These are phyloP conservation scores for Eledona agricola DNA, from an alignment of 2,888 invertebrate species.

Conservation along the genomic window DNA sequence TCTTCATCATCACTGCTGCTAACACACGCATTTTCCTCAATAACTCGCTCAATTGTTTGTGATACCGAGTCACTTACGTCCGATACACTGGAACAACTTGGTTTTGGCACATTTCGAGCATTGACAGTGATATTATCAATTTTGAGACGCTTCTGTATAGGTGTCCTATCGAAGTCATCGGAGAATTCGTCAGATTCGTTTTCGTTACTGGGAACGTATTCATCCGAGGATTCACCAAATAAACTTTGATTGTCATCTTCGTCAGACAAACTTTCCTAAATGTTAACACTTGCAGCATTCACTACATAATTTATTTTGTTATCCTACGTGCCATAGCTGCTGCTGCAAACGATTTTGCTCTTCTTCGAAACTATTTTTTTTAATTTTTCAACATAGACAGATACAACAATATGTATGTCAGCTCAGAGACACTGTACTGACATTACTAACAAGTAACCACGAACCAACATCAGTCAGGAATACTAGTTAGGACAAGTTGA, in stretches of 20 bases:
- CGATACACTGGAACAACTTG: conserved; percentile 5
- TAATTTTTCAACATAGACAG: conserved; percentile 1
- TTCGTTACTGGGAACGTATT: conserved; percentile 6
- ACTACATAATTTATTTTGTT: conserved; percentile 8
- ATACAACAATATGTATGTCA: conserved; percentile 1
- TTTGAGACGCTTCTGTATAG: conserved; percentile 4
- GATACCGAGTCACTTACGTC: conserved; percentile 3
- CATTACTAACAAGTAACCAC: conserved; percentile 8
- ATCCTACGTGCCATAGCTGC: conserved; percentile 6
- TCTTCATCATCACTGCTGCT: conserved; percentile 7
- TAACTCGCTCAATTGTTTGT: conserved; percentile 5
- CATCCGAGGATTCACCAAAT: conserved; percentile 8
- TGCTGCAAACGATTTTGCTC: conserved; percentile 5
- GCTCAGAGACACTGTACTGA: background rate
- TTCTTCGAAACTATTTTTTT: conserved; percentile 2
- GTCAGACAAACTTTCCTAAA: conserved; percentile 10
- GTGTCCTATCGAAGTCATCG: conserved; percentile 1
- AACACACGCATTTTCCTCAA: conserved; percentile 1
- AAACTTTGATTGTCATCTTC: conserved; percentile 4
- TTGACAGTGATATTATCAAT: background rate
- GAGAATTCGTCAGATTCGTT: conserved; percentile 7
- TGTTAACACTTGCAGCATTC: conserved; percentile 4
- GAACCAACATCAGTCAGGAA: conserved; percentile 1
- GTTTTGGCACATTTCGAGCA: conserved; percentile 1
- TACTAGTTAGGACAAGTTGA: conserved; percentile 2